Evolutionary conservation across 1,140 invertebrate genomes (phyloP), one percentile per base, ranked within the genome.

Genomic region (Bombus polaris): DNA sequence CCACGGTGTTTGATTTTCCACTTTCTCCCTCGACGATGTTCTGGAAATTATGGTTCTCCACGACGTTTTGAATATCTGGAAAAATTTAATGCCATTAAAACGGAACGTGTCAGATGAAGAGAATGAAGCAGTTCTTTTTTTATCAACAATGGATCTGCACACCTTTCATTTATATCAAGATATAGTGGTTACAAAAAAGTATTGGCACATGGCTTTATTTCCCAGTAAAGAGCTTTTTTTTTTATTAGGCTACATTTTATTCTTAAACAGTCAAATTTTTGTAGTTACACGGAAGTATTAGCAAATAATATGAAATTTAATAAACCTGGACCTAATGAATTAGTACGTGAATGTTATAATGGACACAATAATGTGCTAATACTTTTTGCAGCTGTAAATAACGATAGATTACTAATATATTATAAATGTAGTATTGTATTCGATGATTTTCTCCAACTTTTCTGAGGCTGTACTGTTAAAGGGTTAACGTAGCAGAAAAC

Each of bases 41-140:
- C 22, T 77, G 73, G 35, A 83, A 53, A 77, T 87, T 81, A 83
- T 83, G 32, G 35, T 37, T 78, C 42, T 77, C 85, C 79, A 42
- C 81, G 44, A 59, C 71, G 8, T 71, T 37, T 75, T 37, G 79
- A 68, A 81, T 57, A 75, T 81, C 84, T 85, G 59, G 8, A 81
- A 81, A 22, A 35, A 70, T 75, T 75, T 18, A 9, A 59, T 4
- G 42, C 13, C 35, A 65, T 57, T 39, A n/a, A 37, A 70, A 28
- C 1, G 35, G 39, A 57, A 53, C 47, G 25, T 3, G 32, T 15
- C 12, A 1, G 2, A 22, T 9, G 12, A 32, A 47, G 22, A 32
- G 32, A 25, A 35, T 1, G 4, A 44, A 68, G 77, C 37, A 62
- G 59, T 28, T 32, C 32, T 47, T 22, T 39, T 35, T 79, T 44